Conservation (phyloP, 2,113 vertebrate species). For the Saguinus imperator region DNA sequence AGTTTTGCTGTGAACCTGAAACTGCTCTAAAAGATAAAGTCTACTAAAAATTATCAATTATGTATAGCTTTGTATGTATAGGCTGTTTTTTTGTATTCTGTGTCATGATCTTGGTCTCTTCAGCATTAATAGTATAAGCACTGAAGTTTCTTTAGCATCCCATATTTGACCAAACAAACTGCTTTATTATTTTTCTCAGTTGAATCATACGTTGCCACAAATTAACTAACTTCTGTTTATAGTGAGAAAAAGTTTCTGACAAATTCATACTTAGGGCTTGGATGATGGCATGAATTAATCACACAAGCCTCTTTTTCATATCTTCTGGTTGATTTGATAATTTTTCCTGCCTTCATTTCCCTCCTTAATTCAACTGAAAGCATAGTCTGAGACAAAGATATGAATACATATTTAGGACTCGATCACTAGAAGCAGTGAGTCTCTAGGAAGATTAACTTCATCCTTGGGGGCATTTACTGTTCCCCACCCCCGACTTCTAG, state of each 20-base stretch:
- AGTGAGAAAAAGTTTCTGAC: neutral
- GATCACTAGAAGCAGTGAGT: neutral
- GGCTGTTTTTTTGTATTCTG: neutral
- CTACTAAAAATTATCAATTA: neutral
- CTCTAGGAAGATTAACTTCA: neutral
- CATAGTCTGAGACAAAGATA: neutral
- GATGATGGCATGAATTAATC: neutral
- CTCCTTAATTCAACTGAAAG: neutral
- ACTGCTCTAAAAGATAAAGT: neutral
- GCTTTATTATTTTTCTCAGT: neutral
- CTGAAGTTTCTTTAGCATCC: neutral
- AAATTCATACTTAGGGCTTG: neutral
- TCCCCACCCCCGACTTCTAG: neutral
- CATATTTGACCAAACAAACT: neutral
- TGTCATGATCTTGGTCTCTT: neutral
- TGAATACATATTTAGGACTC: neutral
- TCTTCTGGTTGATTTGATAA: neutral
- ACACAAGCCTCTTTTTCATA: neutral
- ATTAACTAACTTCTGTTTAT: neutral
- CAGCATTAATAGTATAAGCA: neutral
- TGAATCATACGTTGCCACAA: neutral
- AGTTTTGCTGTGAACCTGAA: conserved; percentile 12
- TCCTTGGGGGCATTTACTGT: neutral
- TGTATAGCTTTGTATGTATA: neutral
- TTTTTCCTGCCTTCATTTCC: neutral